These are phyloP conservation scores for Gymnoscopelus microlampas DNA, from an alignment of 2,797 vertebrate genomes.

Conservation along the genomic window DNA sequence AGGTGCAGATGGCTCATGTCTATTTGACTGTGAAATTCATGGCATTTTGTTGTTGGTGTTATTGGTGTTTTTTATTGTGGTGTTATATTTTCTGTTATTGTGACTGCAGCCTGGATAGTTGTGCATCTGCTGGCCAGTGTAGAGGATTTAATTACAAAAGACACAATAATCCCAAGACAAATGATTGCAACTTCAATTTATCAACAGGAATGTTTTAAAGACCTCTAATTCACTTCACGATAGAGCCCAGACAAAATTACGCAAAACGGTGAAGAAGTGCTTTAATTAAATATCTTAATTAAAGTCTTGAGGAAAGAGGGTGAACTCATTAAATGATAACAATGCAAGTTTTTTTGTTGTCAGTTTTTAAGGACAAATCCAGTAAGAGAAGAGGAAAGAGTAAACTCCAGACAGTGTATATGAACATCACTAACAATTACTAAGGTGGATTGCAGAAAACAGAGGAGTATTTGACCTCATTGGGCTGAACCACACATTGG, in stretches of 20 bases:
- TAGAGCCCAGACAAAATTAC: conserved; percentile 19
- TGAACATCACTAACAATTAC: conserved; percentile 14
- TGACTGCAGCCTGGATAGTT: not conserved
- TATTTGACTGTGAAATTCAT: too few species aligned
- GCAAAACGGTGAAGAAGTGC: conserved; percentile 19
- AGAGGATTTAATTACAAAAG: not conserved
- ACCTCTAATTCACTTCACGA: conserved; percentile 21
- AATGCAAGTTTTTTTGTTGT: conserved; percentile 12
- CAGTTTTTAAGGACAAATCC: conserved; percentile 25
- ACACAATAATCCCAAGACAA: conserved; percentile 18
- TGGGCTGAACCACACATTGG: not conserved
- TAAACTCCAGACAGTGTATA: conserved; percentile 9
- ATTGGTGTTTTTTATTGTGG: too few species aligned
- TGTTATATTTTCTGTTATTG: too few species aligned
- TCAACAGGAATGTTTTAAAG: conserved; percentile 17
- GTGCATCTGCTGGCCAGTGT: not conserved
- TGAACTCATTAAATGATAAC: conserved; percentile 65
- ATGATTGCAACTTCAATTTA: conserved; percentile 3
- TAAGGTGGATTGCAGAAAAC: not conserved
- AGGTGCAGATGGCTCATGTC: too few species aligned
- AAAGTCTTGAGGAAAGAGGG: conserved; percentile 46
- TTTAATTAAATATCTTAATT: conserved; percentile 49
- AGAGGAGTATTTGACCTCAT: not conserved
- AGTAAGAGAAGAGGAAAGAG: conserved; percentile 33
- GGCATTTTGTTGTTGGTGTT: too few species aligned